Evolutionary conservation across 2,113 vertebrate genomes (phyloP), one percentile per base, ranked within the genome.

Genomic region (Sebastes fasciatus): DNA sequence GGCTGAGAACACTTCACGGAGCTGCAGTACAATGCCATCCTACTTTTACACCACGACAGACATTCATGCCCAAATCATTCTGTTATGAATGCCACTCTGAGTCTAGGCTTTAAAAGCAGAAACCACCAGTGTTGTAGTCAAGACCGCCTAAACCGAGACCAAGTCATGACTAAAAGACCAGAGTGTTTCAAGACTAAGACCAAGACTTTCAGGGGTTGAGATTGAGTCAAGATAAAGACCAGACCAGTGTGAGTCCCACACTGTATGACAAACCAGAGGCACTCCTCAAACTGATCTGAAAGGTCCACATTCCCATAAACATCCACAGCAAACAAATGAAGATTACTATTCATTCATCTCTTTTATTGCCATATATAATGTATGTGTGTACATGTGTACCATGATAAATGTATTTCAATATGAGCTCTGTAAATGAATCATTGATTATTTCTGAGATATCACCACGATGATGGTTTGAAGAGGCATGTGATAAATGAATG

Each of bases 11-110:
- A 74, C 82, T 26, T 49, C 17, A 21, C n/a, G n/a, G 34, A 58
- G 74, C 75, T 66, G 63, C 60, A 77, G 60, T 23, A 62, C 58
- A 66, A 4, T 46, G n/a, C 63, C 3, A 6, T 66, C 63, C 63
- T 51, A 45, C 7, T 65, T 34, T 40, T 23, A 74, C 5, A 11
- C 21, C n/a, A 14, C 74, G 3, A 62, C 69, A 72, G 34, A 86
- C 68, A 82, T n/a, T 72, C 86, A 88, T 85, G 85, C 89, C 79
- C 14, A 70, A 40, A 61, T 61, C 51, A 57, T 72, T 57, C 19
- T 54, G 63, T 65, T 61, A 13, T 74, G 13, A 26, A 46, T 11
- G 62, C 2, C 19, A 70, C 45, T 58, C 63, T 63, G 52, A 34
- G 26, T 34, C 26, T 34, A 34, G 26, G 21, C n/a, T 58, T 21